Base-by-base conservation (phyloP, 2,797 vertebrate species). In the Oreochromis grahami region DNA sequence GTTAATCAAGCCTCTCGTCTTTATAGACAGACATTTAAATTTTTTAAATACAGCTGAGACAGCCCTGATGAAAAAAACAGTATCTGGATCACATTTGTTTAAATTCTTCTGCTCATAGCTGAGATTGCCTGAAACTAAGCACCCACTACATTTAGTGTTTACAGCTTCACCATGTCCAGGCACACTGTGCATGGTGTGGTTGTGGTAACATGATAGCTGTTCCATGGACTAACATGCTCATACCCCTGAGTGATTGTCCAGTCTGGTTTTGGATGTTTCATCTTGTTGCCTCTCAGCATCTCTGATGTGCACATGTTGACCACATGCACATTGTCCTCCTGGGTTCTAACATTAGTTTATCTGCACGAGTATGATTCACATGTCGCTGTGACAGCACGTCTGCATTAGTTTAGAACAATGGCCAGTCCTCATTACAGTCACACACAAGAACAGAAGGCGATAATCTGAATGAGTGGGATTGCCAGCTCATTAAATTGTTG, bases 71-170 rank as follows among this genome's bases (percentile, higher is more conserved):
- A 55, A 24, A 55, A 53, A 21, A 15, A 7, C 7, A 48, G 45
- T 48, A 48, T 13, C 7, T 7, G 43, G 70, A 78, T 88, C 13
- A 15, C 21, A 34, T 68, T 45, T 56, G 24, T 50, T 76, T 29
- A 5, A 13, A 58, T 43, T 5, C 43, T 32, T 83, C 45, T 86
- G 83, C 50, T 70, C 50, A 60, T 83, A 56, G 83, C 70, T 93
- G 93, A 94, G 93, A 94, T 90, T 91, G 88, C 89, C 19, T 55
- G 8, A 87, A 86, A 88, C 74, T 53, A 55, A 53, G 83, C 48
- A 84, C 29, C 70, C 70, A 24, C 87, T 34, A 38, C 32, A 2
- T 26, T 89, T 89, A 74, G 13, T 89, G 26, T 85, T 70, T 79
- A 43, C 41, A 76, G 82, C 38, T 53, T 79, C 21, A 83, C 50